Conservation (phyloP, 2,797 vertebrate species). For the Setipinna tenuifilis region DNA sequence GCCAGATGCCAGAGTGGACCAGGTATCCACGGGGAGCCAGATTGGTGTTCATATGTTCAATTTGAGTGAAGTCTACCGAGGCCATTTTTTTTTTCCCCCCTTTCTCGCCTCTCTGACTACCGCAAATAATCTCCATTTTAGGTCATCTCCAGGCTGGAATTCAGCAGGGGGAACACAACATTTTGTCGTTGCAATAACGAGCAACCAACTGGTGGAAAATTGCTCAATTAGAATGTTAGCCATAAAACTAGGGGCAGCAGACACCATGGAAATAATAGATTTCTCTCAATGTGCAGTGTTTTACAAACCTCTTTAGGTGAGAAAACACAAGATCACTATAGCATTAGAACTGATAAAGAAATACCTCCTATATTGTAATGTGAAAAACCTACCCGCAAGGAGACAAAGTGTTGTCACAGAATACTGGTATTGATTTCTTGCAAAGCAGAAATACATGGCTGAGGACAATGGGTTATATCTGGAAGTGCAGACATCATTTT, state of each 20-base stretch:
- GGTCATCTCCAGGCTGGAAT: background rate
- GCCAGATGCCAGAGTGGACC: slow-evolving; percentile 42
- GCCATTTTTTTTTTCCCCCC: slow-evolving; percentile 9
- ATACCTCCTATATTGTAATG: background rate
- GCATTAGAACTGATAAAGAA: background rate
- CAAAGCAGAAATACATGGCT: background rate
- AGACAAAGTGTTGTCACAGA: background rate
- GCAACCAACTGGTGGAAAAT: slow-evolving; percentile 3
- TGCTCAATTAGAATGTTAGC: slow-evolving; percentile 11
- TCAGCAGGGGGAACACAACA: background rate
- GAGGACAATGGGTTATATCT: slow-evolving; percentile 8
- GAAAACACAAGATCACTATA: background rate
- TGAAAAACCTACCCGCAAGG: background rate
- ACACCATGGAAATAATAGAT: slow-evolving; percentile 24
- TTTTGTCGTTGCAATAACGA: slow-evolving; percentile 9
- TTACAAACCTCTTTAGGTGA: background rate
- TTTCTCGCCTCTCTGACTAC: background rate
- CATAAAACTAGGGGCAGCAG: background rate
- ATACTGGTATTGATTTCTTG: background rate
- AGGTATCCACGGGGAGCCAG: slow-evolving; percentile 26
- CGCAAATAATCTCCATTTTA: background rate
- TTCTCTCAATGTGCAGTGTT: background rate
- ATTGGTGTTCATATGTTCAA: background rate
- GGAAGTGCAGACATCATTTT: slow-evolving; percentile 23
- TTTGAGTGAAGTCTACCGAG: background rate